Base-by-base conservation (phyloP, 2,113 vertebrate genomes). In the Catharus fuscescens region DNA sequence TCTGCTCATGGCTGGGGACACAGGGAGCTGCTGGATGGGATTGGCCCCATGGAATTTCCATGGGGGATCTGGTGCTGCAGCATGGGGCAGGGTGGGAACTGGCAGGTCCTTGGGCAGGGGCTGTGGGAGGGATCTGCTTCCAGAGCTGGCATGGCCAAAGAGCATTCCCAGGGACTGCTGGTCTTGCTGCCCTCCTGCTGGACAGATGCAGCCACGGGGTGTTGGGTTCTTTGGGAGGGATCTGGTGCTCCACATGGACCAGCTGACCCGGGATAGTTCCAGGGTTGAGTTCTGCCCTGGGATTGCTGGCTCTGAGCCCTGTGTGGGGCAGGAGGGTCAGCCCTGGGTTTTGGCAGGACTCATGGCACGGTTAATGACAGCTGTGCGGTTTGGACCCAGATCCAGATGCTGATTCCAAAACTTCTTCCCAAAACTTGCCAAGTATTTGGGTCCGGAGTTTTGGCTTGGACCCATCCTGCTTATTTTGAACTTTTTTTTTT, bases 151-250 rank as follows among this genome's bases (percentile, higher is more conserved):
- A 1, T 15, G n/a, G 34, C 38, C 29, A 5, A 36, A 32, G 52
- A 14, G 17, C 9, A 0, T 31, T 79, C 62, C 9, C 6, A 5
- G 2, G 59, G n/a, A 52, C 18, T 18, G 5, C 1, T 6, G 9
- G 34, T 6, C 29, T 11, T 6, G 34, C 56, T 65, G 67, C 26
- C 24, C 26, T 71, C 25, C 36, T 1, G 44, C 32, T 5, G 18
- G 40, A 12, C 4, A 17, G 56, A 19, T 4, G 2, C 38, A 36
- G 73, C 62, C 2, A 1, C 14, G 24, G 44, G 16, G 4, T 53
- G 19, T 11, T 52, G 7, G 53, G 62, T 47, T 34, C 25, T 42
- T 56, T 42, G 71, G 61, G 34, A 34, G 24, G 32, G 44, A 34
- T 47, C 18, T n/a, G 29, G 25, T 24, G 69, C 52, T 71, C 38